A percentile compares a stretch with the other conserved stretches of the same genome.
These are phyloP conservation scores for Cantharis rustica DNA, from an alignment of 2,888 invertebrate genomes.

Conservation along the genomic window DNA sequence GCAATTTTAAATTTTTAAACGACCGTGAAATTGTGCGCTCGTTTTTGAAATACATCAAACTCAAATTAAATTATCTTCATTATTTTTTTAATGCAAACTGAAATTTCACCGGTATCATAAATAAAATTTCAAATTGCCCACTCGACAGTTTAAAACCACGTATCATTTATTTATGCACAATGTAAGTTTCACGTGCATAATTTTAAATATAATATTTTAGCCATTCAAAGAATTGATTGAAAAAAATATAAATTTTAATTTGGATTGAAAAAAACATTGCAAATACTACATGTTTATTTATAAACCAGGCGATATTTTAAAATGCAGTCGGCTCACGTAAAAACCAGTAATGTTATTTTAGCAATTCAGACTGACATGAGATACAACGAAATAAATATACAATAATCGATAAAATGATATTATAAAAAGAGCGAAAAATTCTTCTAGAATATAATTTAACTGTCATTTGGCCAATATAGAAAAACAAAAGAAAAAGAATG, in stretches of 20 bases:
- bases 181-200: background rate
- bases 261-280: conserved; percentile 3
- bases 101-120: background rate
- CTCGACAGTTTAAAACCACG: background rate
- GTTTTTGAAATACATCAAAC: background rate
- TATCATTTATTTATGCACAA: background rate
- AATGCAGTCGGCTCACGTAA: conserved; percentile 28
- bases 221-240: background rate
- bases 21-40: background rate
- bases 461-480: background rate
- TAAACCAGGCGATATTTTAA: conserved; percentile 11
- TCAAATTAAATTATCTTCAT: background rate
- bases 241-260: conserved; percentile 4
- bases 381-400: conserved; percentile 29
- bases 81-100: background rate
- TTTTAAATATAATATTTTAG: background rate
- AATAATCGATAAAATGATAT: conserved; percentile 29
- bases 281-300: conserved; percentile 17
- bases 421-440: conserved; percentile 6
- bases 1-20: no score
- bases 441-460: background rate
- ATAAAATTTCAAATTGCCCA: background rate
- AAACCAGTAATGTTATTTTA: conserved; percentile 21
- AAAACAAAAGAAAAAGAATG: background rate
- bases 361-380: conserved; percentile 25